phyloP scores from a whole-genome alignment of 2,888 invertebrate genomes.

The Lymantria dispar region DNA sequence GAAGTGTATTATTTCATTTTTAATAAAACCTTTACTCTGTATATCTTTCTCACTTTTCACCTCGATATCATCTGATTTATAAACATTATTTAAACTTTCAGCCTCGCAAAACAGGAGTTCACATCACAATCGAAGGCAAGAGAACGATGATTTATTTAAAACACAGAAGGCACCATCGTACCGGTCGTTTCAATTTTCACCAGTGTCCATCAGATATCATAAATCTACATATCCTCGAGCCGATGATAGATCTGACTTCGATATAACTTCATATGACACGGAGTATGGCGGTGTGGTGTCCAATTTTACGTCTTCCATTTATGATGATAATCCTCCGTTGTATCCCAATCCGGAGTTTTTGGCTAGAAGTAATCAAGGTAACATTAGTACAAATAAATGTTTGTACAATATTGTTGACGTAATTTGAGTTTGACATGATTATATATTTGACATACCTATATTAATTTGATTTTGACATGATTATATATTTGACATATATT shows the following conservation, averaged over 20 bases:
- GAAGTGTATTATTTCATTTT: too few relatives aligned
- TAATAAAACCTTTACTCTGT: too few relatives aligned
- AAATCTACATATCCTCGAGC: slow-evolving; percentile 59
- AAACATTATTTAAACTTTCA: slow-evolving; percentile 31
- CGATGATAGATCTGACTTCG: slow-evolving; percentile 66
- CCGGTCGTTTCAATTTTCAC: slow-evolving; percentile 57
- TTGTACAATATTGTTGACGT: too few relatives aligned
- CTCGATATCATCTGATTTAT: neutral
- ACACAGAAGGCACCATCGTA: slow-evolving; percentile 58
- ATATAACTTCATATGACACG: slow-evolving; percentile 69
- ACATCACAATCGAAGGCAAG: slow-evolving; percentile 53
- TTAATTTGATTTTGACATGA: too few relatives aligned
- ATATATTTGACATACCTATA: too few relatives aligned
- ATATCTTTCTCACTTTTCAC: too few relatives aligned
- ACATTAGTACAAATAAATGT: neutral
- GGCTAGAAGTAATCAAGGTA: slow-evolving; percentile 64
- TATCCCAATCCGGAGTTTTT: slow-evolving; percentile 76
- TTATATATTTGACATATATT: too few relatives aligned
- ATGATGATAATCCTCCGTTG: slow-evolving; percentile 73
- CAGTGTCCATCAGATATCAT: slow-evolving; percentile 60
- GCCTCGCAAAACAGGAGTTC: slow-evolving; percentile 58
- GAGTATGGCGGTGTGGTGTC: slow-evolving; percentile 76
- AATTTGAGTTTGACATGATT: too few relatives aligned
- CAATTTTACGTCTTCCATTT: slow-evolving; percentile 76
- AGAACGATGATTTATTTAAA: slow-evolving; percentile 56